These are phyloP conservation scores for Drosophila rufa DNA, from an alignment of 1,140 invertebrate genomes.

Conservation along the genomic window DNA sequence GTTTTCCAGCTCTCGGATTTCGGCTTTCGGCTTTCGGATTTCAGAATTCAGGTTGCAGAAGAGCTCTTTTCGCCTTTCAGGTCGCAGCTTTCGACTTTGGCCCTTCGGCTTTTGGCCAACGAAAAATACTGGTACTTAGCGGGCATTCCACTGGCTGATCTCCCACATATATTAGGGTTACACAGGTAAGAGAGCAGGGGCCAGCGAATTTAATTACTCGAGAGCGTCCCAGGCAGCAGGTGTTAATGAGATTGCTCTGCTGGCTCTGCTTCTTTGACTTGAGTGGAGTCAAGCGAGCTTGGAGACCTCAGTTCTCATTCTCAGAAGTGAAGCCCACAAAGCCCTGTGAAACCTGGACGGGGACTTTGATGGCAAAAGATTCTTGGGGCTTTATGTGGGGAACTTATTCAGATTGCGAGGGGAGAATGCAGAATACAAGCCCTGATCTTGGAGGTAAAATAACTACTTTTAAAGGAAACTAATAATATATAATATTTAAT, in stretches of 20 bases:
- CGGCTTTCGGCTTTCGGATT: slow-evolving; percentile 19
- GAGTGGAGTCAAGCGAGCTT: no score
- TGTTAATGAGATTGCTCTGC: slow-evolving; percentile 44
- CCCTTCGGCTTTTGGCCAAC: slow-evolving; percentile 16
- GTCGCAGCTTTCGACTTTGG: slow-evolving; percentile 7
- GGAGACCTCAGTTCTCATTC: no score
- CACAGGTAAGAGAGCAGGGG: background rate
- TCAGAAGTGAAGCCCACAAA: background rate
- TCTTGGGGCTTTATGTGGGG: background rate
- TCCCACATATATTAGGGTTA: slow-evolving; percentile 24
- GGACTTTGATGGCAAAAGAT: background rate
- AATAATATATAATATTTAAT: background rate
- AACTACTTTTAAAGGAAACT: background rate
- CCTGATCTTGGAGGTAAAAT: background rate
- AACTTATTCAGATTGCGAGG: background rate
- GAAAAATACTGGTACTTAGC: slow-evolving; percentile 7
- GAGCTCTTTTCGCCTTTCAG: background rate
- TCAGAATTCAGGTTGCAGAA: slow-evolving; percentile 6
- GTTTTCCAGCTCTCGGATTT: slow-evolving; percentile 45
- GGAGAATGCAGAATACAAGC: background rate
- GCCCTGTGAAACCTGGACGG: background rate
- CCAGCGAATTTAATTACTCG: slow-evolving; percentile 38
- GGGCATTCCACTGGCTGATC: slow-evolving; percentile 18
- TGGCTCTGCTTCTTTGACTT: slow-evolving; percentile 4
- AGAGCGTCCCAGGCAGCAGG: slow-evolving; percentile 6